Evolutionary conservation across 2,113 vertebrate species (phyloP), one percentile per base, ranked within the genome.

Genomic region (Bungarus multicinctus): DNA sequence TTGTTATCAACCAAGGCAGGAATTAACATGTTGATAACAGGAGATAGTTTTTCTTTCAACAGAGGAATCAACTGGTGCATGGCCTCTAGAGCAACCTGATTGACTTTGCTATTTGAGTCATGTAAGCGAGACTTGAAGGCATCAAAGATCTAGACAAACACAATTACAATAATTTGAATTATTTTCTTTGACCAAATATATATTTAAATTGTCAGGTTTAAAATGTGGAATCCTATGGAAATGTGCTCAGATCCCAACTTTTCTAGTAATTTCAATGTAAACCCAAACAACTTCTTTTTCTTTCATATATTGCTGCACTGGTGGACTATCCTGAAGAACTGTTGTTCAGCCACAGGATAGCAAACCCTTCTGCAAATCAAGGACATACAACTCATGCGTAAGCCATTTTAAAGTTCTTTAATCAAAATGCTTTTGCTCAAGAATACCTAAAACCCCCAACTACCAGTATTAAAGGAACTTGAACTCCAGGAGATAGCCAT

Each of bases 101-200:
- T 99, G 85, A 99, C 99, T 96, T 99, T 99, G 94, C 98, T 98
- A 97, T 99, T 99, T 47, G 98, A 99, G 96, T 99, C 99, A 87
- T 98, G 98, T 57, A 99, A 97, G 81, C 99, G 97, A 92, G 98
- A 97, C 97, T 98, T 99, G 95, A 99, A 98, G 91, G 98, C 98
- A 93, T 99, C 99, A 89, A 99, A 99, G 93, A 99, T 98, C 99
- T 99, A 95, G 53, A 5, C 95, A 96, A 69, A 47, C 0, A 87
- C 0, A 57, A n/a, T 47, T 45, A 81, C 64, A 53, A 50, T 8
- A 81, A 1, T 47, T n/a, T 43, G 7, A 92, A 54, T 1, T 34
- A 27, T 12, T 3, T 39, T n/a, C 7, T n/a, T 7, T 88, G 52
- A 25, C 2, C 34, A 55, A 57, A 54, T 81, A 34, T 11, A 7